Evolutionary conservation across 2,113 vertebrate genomes (phyloP), one percentile per base, ranked within the genome.

Genomic region (Plectropomus leopardus): DNA sequence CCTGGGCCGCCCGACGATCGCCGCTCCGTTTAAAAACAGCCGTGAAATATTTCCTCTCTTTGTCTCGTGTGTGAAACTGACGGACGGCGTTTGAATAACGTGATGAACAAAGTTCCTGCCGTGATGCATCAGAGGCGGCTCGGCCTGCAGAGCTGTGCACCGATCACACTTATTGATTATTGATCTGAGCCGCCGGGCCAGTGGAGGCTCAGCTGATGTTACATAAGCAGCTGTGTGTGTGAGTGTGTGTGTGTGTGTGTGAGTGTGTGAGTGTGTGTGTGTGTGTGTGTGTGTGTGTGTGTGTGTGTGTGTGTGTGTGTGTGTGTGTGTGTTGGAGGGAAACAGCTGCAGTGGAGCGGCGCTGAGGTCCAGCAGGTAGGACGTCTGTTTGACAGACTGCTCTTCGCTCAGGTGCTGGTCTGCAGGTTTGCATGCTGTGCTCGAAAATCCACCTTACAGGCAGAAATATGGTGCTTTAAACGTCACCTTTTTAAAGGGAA

Each of bases 361-460:
- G 47, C 53, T 54, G 78, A 47, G 76, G 47, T 47, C 17, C 0
- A 85, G 73, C 73, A 69, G 83, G 85, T 86, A 70, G 67, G 84
- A 83, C 44, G n/a, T 79, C 10, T 23, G 26, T 32, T 36, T 36
- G 2, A 36, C 8, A 2, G 6, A 9, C 34, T 36, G 34, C 34
- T 36, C 36, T 40, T 40, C 3, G 11, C 36, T 40, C 32, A 32
- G 3, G 32, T 32, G 32, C 32, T 4, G 3, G 32, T 32, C 6
- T 32, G 32, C n/a, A n/a, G n/a, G n/a, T n/a, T n/a, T n/a, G n/a
- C n/a, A n/a, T n/a, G n/a, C n/a, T n/a, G n/a, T n/a, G n/a, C n/a
- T n/a, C n/a, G n/a, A n/a, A n/a, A n/a, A n/a, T n/a, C n/a, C n/a
- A n/a, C n/a, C n/a, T n/a, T n/a, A n/a, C n/a, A n/a, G n/a, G n/a